phyloP scores from a whole-genome alignment of 2,888 invertebrate species.

The Biston stratarius region DNA sequence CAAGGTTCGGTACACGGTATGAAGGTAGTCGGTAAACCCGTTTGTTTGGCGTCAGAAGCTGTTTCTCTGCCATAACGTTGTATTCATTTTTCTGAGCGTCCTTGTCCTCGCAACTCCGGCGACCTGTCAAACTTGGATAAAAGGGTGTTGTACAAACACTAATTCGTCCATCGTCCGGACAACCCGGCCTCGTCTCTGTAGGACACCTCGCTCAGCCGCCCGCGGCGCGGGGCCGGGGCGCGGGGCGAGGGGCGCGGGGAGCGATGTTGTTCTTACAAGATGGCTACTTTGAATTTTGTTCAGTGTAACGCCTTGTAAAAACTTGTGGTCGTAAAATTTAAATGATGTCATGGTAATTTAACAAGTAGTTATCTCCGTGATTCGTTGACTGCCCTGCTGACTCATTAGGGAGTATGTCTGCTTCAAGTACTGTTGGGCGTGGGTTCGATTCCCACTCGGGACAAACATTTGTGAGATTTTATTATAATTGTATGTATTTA shows the following conservation, averaged over 20 bases:
- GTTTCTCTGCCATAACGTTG: background rate
- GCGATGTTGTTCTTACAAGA: too few species aligned
- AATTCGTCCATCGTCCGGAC: conserved; percentile 38
- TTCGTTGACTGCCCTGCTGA: too few species aligned
- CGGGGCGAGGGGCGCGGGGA: background rate
- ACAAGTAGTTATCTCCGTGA: too few species aligned
- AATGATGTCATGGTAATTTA: background rate
- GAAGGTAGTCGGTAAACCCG: background rate
- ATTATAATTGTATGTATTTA: too few species aligned
- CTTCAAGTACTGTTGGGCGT: too few species aligned
- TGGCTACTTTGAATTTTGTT: background rate
- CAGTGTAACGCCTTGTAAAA: background rate
- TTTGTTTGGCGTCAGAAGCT: background rate
- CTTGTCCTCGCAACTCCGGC: conserved; percentile 2
- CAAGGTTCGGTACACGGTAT: too few species aligned
- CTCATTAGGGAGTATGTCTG: too few species aligned
- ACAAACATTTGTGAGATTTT: too few species aligned
- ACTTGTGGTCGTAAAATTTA: background rate
- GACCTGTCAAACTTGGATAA: conserved; percentile 53
- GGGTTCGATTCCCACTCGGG: too few species aligned
- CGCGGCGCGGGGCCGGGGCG: background rate
- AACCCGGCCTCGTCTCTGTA: background rate
- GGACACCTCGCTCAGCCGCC: too few species aligned
- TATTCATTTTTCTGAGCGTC: background rate
- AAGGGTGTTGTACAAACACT: conserved; percentile 45